These are phyloP conservation scores for Haliclona indistincta DNA, from an alignment of 37 sponge, comb jelly and placozoan genomes.

Conservation along the genomic window DNA sequence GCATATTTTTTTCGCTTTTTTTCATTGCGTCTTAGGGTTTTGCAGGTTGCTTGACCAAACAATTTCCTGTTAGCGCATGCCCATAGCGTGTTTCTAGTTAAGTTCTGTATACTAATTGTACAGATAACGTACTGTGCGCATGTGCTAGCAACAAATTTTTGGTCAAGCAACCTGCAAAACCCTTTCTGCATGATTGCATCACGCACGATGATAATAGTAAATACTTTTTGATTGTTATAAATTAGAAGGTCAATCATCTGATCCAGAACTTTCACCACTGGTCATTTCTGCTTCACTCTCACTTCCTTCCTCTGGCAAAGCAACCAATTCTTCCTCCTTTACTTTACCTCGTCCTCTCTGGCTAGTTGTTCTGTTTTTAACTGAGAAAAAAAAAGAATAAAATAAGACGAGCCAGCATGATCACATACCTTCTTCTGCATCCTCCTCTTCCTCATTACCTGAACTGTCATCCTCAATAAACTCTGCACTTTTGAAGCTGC, in stretches of 20 bases:
- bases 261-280: slow-evolving; percentile 29
- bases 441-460: slow-evolving; percentile 39
- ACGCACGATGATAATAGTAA: background rate
- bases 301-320: slow-evolving; percentile 10
- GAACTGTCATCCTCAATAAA: slow-evolving; percentile 36
- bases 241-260: background rate
- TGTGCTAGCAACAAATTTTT: background rate
- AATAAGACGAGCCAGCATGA: too few relatives aligned
- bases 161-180: background rate
- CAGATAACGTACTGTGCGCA: background rate
- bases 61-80: too few relatives aligned
- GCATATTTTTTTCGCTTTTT: slow-evolving; percentile 71
- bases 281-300: slow-evolving; percentile 40
- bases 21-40: background rate
- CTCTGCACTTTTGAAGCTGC: slow-evolving; percentile 61
- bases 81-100: too few relatives aligned
- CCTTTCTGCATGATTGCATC: background rate
- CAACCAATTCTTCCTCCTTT: background rate
- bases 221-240: background rate
- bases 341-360: background rate
- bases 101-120: too few relatives aligned
- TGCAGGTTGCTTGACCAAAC: background rate
- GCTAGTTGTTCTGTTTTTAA: too few relatives aligned
- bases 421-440: background rate
- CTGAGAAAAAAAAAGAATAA: too few relatives aligned